Percentiles rank a stretch among this genome's conserved stretches.
Evolutionary conservation across 64 coral and sea anemone species (phyloP).

Genomic region (Porites australiensis): DNA sequence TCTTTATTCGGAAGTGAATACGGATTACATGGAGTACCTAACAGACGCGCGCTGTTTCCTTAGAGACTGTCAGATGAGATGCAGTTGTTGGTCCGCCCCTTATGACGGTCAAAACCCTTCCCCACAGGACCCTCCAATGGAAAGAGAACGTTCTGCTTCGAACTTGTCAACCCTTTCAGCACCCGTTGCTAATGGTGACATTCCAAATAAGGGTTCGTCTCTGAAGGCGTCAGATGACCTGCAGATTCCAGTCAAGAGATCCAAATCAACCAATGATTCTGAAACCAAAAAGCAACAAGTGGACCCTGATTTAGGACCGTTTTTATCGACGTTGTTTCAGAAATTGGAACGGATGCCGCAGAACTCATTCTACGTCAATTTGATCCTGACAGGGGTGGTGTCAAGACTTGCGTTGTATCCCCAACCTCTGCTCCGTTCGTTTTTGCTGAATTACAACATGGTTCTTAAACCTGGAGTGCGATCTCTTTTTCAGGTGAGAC

Average conservation of each 20-base stretch:
- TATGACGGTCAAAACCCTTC: conserved; percentile 86
- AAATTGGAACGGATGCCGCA: conserved; percentile 95
- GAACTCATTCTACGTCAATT: conserved; percentile 95
- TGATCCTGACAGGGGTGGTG: conserved; percentile 92
- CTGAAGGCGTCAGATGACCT: neutral
- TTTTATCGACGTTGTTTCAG: conserved; percentile 89
- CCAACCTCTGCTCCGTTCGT: conserved; percentile 94
- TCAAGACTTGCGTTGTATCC: conserved; percentile 87
- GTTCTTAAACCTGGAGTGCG: conserved; percentile 94
- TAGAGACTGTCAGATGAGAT: conserved; percentile 76
- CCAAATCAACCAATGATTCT: conserved; percentile 67
- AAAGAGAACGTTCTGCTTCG: conserved; percentile 40
- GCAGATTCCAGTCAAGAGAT: conserved; percentile 18
- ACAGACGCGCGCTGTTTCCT: conserved; percentile 78
- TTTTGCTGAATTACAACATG: conserved; percentile 97
- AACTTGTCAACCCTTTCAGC: neutral
- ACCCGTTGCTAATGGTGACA: conserved; percentile 58
- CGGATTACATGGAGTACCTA: conserved; percentile 93
- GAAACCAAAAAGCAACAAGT: conserved; percentile 31
- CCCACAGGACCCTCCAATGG: conserved; percentile 15
- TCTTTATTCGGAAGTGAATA: conserved; percentile 53
- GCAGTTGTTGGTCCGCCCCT: conserved; percentile 84
- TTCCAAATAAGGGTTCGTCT: conserved; percentile 61
- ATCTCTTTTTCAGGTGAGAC: conserved; percentile 92
- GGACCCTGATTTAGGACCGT: conserved; percentile 68